These are phyloP conservation scores for Omphaloscelis lunosa DNA, from an alignment of 2,888 invertebrate species.

Conservation along the genomic window DNA sequence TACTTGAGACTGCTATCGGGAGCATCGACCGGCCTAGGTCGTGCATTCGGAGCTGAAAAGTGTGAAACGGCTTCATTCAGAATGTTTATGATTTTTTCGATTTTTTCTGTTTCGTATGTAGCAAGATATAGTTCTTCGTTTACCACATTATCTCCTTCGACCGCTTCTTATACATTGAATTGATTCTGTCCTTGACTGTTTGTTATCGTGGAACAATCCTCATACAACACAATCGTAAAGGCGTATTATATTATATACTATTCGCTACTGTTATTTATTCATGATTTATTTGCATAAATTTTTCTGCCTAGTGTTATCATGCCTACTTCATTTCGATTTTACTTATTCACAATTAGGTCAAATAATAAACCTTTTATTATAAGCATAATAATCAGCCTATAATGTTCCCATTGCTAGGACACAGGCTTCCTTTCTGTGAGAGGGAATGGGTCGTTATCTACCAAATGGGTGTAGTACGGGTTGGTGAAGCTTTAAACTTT, in stretches of 20 bases:
- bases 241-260: constrained; percentile 8
- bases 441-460: not conserved
- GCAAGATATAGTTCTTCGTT: constrained; percentile 11
- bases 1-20: constrained; percentile 62
- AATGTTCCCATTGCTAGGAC: not conserved
- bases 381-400: not conserved
- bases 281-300: constrained; percentile 31
- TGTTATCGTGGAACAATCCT: constrained; percentile 33
- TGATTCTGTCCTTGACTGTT: constrained; percentile 23
- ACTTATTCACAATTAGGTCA: not conserved
- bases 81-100: constrained; percentile 44
- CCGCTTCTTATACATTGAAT: constrained; percentile 6
- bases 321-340: constrained; percentile 9
- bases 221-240: constrained; percentile 21
- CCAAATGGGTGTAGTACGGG: too few relatives aligned
- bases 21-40: constrained; percentile 74
- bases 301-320: constrained; percentile 7
- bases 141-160: constrained; percentile 6
- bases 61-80: constrained; percentile 43
- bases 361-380: not conserved
- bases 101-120: constrained; percentile 24
- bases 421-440: not conserved
- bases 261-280: constrained; percentile 24
- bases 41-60: constrained; percentile 59
- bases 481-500: not conserved